These are phyloP conservation scores for Crocodylus rhombifer DNA, from an alignment of 2,797 vertebrate species.

Conservation along the genomic window DNA sequence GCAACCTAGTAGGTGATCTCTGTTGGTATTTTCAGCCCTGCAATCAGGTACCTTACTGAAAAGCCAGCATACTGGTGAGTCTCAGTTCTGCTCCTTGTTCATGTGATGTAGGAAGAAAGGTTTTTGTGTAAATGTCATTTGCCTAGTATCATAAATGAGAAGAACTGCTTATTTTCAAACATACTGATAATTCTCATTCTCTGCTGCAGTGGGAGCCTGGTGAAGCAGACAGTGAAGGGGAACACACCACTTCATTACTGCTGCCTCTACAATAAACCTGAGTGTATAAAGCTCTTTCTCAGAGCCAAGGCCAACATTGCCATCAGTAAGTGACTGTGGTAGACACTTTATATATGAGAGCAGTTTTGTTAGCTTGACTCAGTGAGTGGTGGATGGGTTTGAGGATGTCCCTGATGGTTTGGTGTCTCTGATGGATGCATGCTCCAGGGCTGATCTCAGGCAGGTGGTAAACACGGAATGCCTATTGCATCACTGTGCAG, in stretches of 20 bases:
- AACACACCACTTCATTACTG: constrained; percentile 89
- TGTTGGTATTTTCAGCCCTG: neutral
- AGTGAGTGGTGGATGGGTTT: too few relatives aligned
- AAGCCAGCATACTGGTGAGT: neutral
- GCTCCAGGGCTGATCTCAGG: too few relatives aligned
- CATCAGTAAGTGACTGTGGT: constrained; percentile 79
- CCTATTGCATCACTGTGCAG: too few relatives aligned
- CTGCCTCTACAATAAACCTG: constrained; percentile 86
- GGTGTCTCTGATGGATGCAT: too few relatives aligned
- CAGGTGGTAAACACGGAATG: too few relatives aligned
- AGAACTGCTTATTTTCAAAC: neutral
- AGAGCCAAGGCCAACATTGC: constrained; percentile 85
- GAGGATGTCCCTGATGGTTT: too few relatives aligned
- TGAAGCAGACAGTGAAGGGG: constrained; percentile 79
- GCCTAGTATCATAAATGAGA: neutral
- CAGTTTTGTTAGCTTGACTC: neutral
- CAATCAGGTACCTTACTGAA: neutral
- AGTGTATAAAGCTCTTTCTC: constrained; percentile 89
- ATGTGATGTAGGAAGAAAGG: neutral
- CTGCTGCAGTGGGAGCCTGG: constrained; percentile 81
- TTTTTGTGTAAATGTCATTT: neutral
- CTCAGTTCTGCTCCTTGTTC: neutral
- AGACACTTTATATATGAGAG: accelerated
- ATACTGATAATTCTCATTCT: neutral
- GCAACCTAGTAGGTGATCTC: too few relatives aligned